These are phyloP conservation scores for Diuraphis noxia DNA, from an alignment of 1,140 invertebrate species.

Conservation along the genomic window DNA sequence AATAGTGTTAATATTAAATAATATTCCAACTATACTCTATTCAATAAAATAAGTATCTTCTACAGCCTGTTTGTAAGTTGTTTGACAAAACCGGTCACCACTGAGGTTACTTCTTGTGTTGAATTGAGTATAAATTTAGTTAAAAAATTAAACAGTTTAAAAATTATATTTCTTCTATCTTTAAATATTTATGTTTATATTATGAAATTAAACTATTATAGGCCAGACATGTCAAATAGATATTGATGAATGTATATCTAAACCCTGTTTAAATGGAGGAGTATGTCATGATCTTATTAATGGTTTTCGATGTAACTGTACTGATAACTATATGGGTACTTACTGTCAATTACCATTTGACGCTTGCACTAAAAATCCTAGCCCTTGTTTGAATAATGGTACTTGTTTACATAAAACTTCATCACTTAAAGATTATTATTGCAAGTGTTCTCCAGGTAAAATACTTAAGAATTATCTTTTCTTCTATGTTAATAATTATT, in stretches of 20 bases:
- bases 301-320: conserved; percentile 82
- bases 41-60: background rate
- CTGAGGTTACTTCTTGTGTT: background rate
- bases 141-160: background rate
- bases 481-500: conserved; percentile 77
- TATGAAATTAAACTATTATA: conserved; percentile 71
- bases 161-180: background rate
- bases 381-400: conserved; percentile 81
- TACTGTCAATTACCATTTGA: conserved; percentile 89
- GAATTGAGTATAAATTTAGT: background rate
- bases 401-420: conserved; percentile 85
- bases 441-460: conserved; percentile 71
- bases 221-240: conserved; percentile 90
- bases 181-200: background rate
- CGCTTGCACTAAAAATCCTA: conserved; percentile 85
- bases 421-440: conserved; percentile 85
- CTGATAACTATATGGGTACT: conserved; percentile 86
- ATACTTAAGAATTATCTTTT: background rate
- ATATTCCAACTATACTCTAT: background rate
- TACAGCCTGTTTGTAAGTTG: background rate
- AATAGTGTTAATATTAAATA: background rate
- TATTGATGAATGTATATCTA: conserved; percentile 86
- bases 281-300: conserved; percentile 85
- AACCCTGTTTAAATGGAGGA: conserved; percentile 85
- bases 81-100: background rate